These are phyloP conservation scores for Hipposideros larvatus DNA, from an alignment of 2,797 vertebrate genomes.

Conservation along the genomic window DNA sequence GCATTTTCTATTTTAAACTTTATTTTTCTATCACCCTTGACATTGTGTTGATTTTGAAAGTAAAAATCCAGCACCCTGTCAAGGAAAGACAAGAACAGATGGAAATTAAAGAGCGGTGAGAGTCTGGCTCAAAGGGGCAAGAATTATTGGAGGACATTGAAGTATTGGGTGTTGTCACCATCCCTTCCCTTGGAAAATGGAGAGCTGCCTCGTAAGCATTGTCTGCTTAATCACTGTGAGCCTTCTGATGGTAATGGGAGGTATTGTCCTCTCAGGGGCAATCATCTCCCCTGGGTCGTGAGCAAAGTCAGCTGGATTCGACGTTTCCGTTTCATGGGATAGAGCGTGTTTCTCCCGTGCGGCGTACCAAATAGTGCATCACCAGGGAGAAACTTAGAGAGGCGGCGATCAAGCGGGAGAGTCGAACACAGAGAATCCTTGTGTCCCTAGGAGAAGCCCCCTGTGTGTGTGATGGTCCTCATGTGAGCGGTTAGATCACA, in stretches of 20 bases:
- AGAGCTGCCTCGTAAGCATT: not conserved
- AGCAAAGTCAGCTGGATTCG: not conserved
- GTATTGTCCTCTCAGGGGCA: not conserved
- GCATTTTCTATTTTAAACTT: not conserved
- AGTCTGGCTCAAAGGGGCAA: not conserved
- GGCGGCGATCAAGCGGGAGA: not conserved
- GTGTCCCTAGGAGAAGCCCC: rapidly evolving
- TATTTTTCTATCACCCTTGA: not conserved
- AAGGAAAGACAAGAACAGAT: not conserved
- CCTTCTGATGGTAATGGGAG: not conserved
- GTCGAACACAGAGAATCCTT: not conserved
- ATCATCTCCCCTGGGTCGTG: not conserved
- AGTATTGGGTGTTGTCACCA: not conserved
- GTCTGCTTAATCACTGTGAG: too few relatives aligned
- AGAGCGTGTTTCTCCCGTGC: not conserved
- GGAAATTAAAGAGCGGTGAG: not conserved
- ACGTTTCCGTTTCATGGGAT: not conserved
- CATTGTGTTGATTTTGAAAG: slow-evolving; percentile 38
- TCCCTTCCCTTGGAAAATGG: not conserved
- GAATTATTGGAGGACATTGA: not conserved
- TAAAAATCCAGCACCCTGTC: not conserved
- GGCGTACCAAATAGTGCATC: not conserved
- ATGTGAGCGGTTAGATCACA: not conserved
- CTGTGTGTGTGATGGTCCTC: too few relatives aligned
- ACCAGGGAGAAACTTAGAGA: not conserved